A percentile compares a stretch with the other conserved stretches of the same genome.
phyloP scores from a whole-genome alignment of 2,888 invertebrate species.

The Chirona hameri region DNA sequence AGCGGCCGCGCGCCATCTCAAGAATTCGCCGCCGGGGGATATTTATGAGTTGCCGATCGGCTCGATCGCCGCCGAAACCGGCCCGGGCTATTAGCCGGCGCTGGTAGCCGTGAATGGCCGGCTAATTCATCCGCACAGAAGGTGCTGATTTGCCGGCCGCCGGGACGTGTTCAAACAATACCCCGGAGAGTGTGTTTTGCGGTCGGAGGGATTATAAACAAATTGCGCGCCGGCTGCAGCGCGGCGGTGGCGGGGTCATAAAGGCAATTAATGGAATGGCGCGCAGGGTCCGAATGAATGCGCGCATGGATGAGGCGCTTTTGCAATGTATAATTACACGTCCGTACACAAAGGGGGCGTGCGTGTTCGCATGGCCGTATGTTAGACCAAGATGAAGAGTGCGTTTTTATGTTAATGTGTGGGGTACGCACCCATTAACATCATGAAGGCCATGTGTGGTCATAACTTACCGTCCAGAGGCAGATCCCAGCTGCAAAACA shows the following conservation, averaged over 20 bases:
- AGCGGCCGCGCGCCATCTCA: background rate
- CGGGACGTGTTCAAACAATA: conserved; percentile 1
- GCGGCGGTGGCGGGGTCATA: background rate
- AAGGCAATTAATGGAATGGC: conserved; percentile 5
- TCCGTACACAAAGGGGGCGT: background rate
- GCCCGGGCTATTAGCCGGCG: background rate
- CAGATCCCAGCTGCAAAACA: background rate
- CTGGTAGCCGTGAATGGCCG: conserved; percentile 3
- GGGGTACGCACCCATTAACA: background rate
- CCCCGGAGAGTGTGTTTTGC: conserved; percentile 6
- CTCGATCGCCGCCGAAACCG: background rate
- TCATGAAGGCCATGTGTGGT: background rate
- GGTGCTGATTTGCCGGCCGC: conserved; percentile 6
- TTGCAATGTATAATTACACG: conserved; percentile 5
- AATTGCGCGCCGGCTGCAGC: background rate
- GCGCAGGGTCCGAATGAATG: background rate
- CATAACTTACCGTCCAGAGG: background rate
- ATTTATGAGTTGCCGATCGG: conserved; percentile 22
- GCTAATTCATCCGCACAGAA: conserved; percentile 6
- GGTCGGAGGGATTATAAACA: conserved; percentile 8
- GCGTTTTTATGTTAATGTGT: conserved; percentile 2
- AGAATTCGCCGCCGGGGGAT: conserved; percentile 13
- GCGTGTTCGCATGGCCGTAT: background rate
- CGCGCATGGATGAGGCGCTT: background rate
- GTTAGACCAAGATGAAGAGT: conserved; percentile 13